Evolutionary conservation across 1,140 invertebrate genomes (phyloP).

Genomic region (Ceratina japonica): DNA sequence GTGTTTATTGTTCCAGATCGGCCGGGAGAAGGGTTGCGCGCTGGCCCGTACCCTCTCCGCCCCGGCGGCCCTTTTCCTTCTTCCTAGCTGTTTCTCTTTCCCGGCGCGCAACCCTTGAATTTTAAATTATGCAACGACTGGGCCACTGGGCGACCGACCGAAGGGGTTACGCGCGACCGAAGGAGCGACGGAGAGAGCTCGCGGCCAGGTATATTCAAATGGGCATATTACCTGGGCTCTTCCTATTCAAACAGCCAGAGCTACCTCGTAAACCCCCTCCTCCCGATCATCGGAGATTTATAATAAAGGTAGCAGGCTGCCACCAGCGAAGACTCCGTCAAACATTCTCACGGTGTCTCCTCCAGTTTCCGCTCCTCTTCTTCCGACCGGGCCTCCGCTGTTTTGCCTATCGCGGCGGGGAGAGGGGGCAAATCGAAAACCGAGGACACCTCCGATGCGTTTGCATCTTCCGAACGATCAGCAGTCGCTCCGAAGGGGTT

Average conservation of each 20-base stretch:
- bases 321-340: constrained; percentile 71
- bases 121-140: constrained; percentile 75
- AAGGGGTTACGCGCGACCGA: constrained; percentile 2
- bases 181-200: constrained; percentile 34
- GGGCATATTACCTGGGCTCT: constrained; percentile 74
- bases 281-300: constrained; percentile 74
- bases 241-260: constrained; percentile 73
- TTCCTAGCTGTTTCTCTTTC: constrained; percentile 27
- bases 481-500: constrained; percentile 45
- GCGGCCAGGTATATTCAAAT: constrained; percentile 75
- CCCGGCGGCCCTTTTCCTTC: constrained; percentile 42
- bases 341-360: constrained; percentile 62
- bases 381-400: constrained; percentile 39
- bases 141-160: constrained; percentile 36
- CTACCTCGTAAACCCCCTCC: constrained; percentile 49
- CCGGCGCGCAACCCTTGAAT: constrained; percentile 66
- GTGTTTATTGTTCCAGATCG: constrained; percentile 75
- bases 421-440: background rate
- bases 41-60: constrained; percentile 46
- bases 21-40: constrained; percentile 60
- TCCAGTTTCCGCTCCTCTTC: constrained; percentile 29
- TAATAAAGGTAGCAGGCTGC: constrained; percentile 68
- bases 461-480: constrained; percentile 50
- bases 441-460: constrained; percentile 26
- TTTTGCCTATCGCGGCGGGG: constrained; percentile 69